These are phyloP conservation scores for Apis cerana DNA, from an alignment of 1,140 invertebrate genomes.

Conservation along the genomic window DNA sequence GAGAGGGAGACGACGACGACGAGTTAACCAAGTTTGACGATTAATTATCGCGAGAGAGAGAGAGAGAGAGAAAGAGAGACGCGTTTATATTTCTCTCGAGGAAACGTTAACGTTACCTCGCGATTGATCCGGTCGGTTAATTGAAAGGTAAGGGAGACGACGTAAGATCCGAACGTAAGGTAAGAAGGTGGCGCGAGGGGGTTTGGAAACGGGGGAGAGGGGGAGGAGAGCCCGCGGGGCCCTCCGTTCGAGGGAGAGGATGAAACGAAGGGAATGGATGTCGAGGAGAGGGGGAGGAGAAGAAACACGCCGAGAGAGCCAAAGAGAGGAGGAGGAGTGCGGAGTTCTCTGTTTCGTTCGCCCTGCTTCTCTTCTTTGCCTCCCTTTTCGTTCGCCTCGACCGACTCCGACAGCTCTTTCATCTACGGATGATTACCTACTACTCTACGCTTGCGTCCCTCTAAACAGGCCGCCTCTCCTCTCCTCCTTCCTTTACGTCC, in stretches of 20 bases:
- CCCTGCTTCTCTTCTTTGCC: conserved; percentile 72
- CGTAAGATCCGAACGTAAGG: conserved; percentile 43
- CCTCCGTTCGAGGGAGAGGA: conserved; percentile 30
- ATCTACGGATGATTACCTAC: conserved; percentile 79
- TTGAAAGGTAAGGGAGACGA: conserved; percentile 69
- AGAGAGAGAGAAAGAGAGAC: conserved; percentile 24
- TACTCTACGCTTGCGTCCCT: conserved; percentile 57
- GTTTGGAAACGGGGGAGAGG: conserved; percentile 44
- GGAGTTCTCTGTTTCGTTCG: conserved; percentile 66
- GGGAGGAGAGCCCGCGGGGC: conserved; percentile 53
- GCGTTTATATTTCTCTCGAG: conserved; percentile 75
- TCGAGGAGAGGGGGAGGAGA: conserved; percentile 32
- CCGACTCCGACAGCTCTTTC: conserved; percentile 80
- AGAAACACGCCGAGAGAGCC: conserved; percentile 55
- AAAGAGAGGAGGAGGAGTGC: conserved; percentile 70
- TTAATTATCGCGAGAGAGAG: conserved; percentile 76
- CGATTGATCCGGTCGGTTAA: conserved; percentile 79
- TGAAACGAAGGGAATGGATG: conserved; percentile 21
- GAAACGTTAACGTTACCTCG: conserved; percentile 61
- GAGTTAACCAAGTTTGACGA: conserved; percentile 65
- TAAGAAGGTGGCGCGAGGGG: conserved; percentile 61
- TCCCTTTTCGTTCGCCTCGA: conserved; percentile 76
- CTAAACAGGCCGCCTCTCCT: conserved; percentile 59
- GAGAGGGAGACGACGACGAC: no score
- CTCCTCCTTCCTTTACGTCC: conserved; percentile 21